A percentile compares a stretch with the other conserved stretches of the same genome.
Evolutionary conservation across 2,797 vertebrate species (phyloP).

Genomic region (Cuniculus paca): DNA sequence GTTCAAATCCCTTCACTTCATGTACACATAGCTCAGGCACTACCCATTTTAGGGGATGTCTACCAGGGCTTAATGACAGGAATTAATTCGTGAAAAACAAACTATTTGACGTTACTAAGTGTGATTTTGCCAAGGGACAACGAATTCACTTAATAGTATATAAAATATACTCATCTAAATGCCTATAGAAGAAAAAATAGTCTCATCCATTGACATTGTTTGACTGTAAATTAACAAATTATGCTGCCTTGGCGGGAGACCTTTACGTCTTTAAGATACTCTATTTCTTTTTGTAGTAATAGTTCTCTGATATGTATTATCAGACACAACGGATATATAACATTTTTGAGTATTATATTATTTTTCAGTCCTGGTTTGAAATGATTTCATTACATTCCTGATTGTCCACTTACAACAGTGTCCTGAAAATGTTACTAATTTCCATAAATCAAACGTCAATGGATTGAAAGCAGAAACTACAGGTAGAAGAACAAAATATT

Average conservation of each 20-base stretch:
- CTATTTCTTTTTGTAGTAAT: not conserved
- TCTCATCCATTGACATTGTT: not conserved
- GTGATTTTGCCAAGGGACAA: not conserved
- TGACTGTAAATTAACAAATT: not conserved
- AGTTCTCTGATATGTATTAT: not conserved
- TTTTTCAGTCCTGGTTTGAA: slow-evolving; percentile 28
- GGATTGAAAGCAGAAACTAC: slow-evolving; percentile 11
- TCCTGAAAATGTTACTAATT: slow-evolving; percentile 24
- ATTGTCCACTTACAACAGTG: not conserved
- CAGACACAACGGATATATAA: not conserved
- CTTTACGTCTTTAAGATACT: not conserved
- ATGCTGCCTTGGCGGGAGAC: not conserved
- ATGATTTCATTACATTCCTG: not conserved
- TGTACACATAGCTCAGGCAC: not conserved
- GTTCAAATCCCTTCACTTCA: not conserved
- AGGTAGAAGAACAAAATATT: slow-evolving; percentile 21
- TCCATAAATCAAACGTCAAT: slow-evolving; percentile 46
- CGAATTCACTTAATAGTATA: not conserved
- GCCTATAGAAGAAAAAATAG: not conserved
- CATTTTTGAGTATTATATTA: not conserved
- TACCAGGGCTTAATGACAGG: not conserved
- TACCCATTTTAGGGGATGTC: not conserved
- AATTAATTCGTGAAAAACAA: not conserved
- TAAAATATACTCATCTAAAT: not conserved
- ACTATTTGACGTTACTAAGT: not conserved